Evolutionary conservation across 2,113 vertebrate species (phyloP), one percentile per base, ranked within the genome.

Genomic region (Porphyrio hochstetteri): DNA sequence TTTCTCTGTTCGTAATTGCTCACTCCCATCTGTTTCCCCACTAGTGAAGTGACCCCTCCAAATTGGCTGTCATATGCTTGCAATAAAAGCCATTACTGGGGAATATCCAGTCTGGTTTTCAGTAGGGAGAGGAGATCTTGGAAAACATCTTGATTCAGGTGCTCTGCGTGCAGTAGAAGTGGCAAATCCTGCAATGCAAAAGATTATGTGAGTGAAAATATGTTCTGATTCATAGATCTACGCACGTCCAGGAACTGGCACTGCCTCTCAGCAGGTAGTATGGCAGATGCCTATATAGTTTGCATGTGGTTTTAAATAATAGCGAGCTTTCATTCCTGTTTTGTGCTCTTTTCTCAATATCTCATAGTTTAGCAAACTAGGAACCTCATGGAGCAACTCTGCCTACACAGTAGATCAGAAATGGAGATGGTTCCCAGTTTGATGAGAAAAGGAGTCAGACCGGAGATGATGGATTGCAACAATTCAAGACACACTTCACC

Each of bases 21-120:
- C 27, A 2, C 40, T 84, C 86, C 71, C 84, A 84, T 91, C 90
- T 92, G 82, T 79, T 92, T 89, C 82, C 14, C 78, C 35, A 44
- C 48, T 31, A 25, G 48, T 52, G 53, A 75, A 72, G 61, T 82
- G 90, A 94, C 79, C 70, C 44, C 44, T 82, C 86, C 74, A 85
- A 96, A 92, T 1, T 91, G 85, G 53, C 60, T 86, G 82, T 56
- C 57, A 60, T 33, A 25, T 33, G 56, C 52, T 86, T 68, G 28
- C 77, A 91, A 61, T 50, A 79, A 86, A 86, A 92, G 29, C 21
- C 72, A 61, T 65, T 86, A 13, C 31, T 53, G 40, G 48, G 56
- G 65, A 79, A 53, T 70, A 76, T 3, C 48, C 61, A 35, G 44
- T 15, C 57, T 71, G 27, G 24, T 65, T 94, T 91, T 75, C 77